Evolutionary conservation across 2,888 invertebrate species (phyloP), one percentile per base, ranked within the genome.

Genomic region (Dryobota labecula): DNA sequence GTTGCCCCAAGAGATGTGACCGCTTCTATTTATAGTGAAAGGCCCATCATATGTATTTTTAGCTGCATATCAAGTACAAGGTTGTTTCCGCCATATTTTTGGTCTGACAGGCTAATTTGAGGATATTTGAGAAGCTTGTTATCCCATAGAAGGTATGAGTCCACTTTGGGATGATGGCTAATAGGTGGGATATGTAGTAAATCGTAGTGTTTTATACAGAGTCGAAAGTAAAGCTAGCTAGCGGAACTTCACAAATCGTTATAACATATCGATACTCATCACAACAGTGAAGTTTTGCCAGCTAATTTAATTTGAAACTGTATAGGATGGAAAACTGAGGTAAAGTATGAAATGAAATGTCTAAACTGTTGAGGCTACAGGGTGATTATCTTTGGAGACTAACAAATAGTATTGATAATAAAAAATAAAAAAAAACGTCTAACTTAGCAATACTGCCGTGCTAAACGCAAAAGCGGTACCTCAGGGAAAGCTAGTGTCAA

Each of bases 11-110:
- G 74, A 66, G 84, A 56, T n/a, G 24, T 43, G 53, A 41, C 65
- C 47, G 38, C 15, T 62, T 73, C 84, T 82, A 86, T 86, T 78
- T 84, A 82, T 82, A 74, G 69, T 27, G 7, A 53, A 57, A 56
- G 30, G 43, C 58, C 63, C 66, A 60, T 30, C 41, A 43, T 15
- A 9, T 53, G 33, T 85, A 84, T 84, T 82, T 84, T 82, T 79
- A 82, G 79, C 41, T 41, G 57, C 45, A 45, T 63, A 78, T 57
- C 70, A 80, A 73, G 74, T 70, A 74, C 62, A 85, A 74, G 73
- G 71, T 73, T 66, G 41, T 69, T 73, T 54, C 41, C 54, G 20
- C 20, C 49, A 70, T 85, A 70, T 73, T 71, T 79, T 57, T 33
- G 11, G 24, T 20, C 27, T 57, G 65, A 45, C 51, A 60, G 18